Conservation (phyloP, 2,888 invertebrate genomes). For the Subacronicta megacephala region DNA sequence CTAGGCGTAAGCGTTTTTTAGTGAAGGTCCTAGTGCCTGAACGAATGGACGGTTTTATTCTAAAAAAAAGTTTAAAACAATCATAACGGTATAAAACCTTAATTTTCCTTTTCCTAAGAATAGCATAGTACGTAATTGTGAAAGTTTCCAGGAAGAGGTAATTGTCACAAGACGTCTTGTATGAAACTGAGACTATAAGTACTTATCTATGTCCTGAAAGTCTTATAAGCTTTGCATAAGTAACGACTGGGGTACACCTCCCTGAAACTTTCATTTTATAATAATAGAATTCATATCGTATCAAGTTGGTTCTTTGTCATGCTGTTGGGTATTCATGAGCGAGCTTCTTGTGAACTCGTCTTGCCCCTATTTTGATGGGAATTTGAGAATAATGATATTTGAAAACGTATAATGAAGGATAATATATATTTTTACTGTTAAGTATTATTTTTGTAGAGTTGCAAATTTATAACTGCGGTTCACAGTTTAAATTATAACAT, state of each 20-base stretch:
- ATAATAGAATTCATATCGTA: slow-evolving; percentile 41
- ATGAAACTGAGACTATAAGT: slow-evolving; percentile 33
- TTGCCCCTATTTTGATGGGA: background rate
- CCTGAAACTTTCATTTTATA: slow-evolving; percentile 42
- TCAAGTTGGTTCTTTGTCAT: slow-evolving; percentile 29
- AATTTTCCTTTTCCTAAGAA: slow-evolving; percentile 1
- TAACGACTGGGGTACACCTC: slow-evolving; percentile 28
- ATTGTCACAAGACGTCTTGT: slow-evolving; percentile 32
- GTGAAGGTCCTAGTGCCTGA: no score
- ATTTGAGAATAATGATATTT: no score
- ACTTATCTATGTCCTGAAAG: slow-evolving; percentile 32
- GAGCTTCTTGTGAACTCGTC: slow-evolving; percentile 5
- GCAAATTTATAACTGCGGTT: no score
- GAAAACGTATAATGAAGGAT: no score
- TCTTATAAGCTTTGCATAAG: slow-evolving; percentile 43
- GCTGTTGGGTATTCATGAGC: slow-evolving; percentile 37
- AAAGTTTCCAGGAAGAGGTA: slow-evolving; percentile 33
- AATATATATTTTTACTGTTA: no score
- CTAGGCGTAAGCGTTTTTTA: no score
- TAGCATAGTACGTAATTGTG: slow-evolving; percentile 2
- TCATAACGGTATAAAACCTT: background rate
- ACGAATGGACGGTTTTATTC: no score
- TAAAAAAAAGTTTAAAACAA: background rate
- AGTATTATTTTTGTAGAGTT: no score
- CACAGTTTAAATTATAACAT: no score